phyloP scores from a whole-genome alignment of 2,888 invertebrate species.

The Acanthacorydalis orientalis region DNA sequence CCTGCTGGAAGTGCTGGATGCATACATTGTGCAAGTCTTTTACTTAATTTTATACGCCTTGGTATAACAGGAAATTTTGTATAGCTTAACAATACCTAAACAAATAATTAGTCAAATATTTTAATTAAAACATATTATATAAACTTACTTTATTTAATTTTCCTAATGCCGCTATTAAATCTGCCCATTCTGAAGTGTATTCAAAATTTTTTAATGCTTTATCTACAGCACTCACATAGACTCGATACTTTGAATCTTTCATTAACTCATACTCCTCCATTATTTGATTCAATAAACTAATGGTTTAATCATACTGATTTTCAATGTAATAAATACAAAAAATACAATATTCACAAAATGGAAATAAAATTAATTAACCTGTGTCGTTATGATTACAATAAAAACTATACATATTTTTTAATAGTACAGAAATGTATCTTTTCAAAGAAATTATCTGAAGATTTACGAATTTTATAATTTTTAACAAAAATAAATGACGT shows the following conservation, averaged over 20 bases:
- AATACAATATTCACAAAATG: too few relatives aligned
- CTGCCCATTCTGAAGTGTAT: slow-evolving; percentile 90
- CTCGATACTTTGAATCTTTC: slow-evolving; percentile 66
- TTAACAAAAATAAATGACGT: too few relatives aligned
- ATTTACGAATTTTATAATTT: too few relatives aligned
- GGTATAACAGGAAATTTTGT: slow-evolving; percentile 76
- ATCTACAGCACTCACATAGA: slow-evolving; percentile 66
- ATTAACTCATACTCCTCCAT: slow-evolving; percentile 66
- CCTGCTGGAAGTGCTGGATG: slow-evolving; percentile 84
- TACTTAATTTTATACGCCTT: slow-evolving; percentile 70
- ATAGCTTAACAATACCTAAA: slow-evolving; percentile 58
- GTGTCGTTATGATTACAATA: too few relatives aligned
- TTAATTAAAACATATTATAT: slow-evolving; percentile 3
- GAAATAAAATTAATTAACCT: too few relatives aligned
- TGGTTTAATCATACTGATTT: too few relatives aligned
- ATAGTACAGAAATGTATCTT: too few relatives aligned
- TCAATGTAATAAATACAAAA: too few relatives aligned
- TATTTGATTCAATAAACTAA: neutral
- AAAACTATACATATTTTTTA: too few relatives aligned
- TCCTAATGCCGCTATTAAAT: slow-evolving; percentile 75
- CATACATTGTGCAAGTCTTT: slow-evolving; percentile 83
- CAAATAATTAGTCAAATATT: slow-evolving; percentile 11
- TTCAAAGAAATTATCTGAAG: too few relatives aligned
- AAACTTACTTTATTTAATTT: slow-evolving; percentile 68
- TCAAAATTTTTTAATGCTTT: slow-evolving; percentile 82